These are phyloP conservation scores for Gobionotothen gibberifrons DNA, from an alignment of 2,797 vertebrate species.

Conservation along the genomic window DNA sequence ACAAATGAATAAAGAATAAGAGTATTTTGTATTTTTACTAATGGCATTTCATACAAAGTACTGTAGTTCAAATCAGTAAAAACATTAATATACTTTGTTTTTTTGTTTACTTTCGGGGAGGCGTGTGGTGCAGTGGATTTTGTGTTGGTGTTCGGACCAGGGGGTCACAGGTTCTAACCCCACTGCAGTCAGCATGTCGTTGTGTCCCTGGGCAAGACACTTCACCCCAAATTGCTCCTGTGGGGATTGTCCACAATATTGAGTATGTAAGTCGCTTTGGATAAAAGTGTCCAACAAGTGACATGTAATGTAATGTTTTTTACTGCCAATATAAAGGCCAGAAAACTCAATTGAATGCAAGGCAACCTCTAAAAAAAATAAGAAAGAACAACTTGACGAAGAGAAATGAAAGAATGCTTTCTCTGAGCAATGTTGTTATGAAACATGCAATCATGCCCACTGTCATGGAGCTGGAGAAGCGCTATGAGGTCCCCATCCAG, in stretches of 20 bases:
- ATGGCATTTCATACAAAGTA: not conserved
- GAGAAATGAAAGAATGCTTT: conserved; percentile 52
- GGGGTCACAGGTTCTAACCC: no score
- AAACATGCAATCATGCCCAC: conserved; percentile 63
- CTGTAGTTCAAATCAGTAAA: not conserved
- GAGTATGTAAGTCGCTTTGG: no score
- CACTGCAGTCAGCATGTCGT: no score
- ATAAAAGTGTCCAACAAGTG: no score
- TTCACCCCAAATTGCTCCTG: no score
- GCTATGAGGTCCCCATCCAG: conserved; percentile 59
- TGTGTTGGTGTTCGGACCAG: no score
- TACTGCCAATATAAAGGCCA: not conserved
- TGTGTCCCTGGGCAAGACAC: no score
- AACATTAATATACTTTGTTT: not conserved
- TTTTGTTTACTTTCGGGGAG: no score
- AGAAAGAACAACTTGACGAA: conserved; percentile 26
- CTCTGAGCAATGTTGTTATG: conserved; percentile 48
- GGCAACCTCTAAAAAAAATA: conserved; percentile 7
- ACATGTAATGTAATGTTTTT: no score
- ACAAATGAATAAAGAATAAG: not conserved
- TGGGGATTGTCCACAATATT: no score
- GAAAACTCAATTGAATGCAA: conserved; percentile 13
- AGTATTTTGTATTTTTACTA: not conserved
- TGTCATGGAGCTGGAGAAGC: conserved; percentile 61
- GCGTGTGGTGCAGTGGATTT: no score